These are phyloP conservation scores for Theonella swinhoei DNA, from an alignment of 37 sponge, comb jelly and placozoan species.

Conservation along the genomic window DNA sequence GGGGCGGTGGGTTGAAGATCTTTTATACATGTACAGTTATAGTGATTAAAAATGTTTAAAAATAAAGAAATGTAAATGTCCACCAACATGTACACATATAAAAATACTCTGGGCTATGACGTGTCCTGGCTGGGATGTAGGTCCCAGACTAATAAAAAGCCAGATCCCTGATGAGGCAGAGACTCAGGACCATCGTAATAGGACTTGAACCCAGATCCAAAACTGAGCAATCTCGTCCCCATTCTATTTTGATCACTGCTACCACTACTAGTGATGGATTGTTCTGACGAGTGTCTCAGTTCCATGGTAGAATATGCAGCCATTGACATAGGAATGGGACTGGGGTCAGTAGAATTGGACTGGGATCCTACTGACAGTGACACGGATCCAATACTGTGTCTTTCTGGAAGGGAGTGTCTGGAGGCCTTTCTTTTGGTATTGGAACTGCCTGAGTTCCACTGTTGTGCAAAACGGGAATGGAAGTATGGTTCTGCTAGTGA, in stretches of 20 bases:
- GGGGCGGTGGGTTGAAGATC: no score
- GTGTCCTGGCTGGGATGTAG: conserved; percentile 36
- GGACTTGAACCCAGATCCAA: conserved; percentile 51
- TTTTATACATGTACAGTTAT: no score
- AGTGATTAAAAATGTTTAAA: no score
- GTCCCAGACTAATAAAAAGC: conserved; percentile 69
- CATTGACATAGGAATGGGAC: background rate
- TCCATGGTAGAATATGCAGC: background rate
- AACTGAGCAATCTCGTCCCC: conserved; percentile 25
- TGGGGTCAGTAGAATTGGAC: background rate
- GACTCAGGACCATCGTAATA: conserved; percentile 54
- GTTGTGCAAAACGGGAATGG: background rate
- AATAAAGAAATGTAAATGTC: no score
- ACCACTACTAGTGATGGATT: background rate
- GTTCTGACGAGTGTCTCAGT: background rate
- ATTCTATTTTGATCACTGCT: background rate
- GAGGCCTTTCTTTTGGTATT: background rate
- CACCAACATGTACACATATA: no score
- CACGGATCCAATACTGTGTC: background rate
- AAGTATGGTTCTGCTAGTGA: background rate
- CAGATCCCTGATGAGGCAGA: conserved; percentile 15
- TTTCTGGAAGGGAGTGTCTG: background rate
- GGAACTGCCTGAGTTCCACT: background rate
- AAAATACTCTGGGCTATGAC: no score
- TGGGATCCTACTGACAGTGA: background rate